Conservation (phyloP, 2,797 vertebrate genomes). For the Sebastes aleutianus region DNA sequence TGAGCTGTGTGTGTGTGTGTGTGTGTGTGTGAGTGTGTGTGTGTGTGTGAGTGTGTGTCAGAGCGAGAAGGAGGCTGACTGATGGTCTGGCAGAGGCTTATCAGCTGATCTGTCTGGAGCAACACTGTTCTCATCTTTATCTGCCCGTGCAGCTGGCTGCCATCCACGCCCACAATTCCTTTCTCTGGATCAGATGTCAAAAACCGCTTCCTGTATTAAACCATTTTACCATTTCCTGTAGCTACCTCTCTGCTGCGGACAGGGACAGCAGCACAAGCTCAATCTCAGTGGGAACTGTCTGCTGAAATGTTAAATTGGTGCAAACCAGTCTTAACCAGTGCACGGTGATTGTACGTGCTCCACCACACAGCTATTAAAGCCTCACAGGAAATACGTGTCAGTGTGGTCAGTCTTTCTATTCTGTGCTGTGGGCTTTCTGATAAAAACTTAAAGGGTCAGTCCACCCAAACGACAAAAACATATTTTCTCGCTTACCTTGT, state of each 20-base stretch:
- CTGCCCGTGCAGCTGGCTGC: conserved; percentile 56
- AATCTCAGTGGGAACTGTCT: neutral
- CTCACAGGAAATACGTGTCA: neutral
- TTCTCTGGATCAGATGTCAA: conserved; percentile 66
- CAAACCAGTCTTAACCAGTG: neutral
- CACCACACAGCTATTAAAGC: neutral
- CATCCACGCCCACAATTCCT: conserved; percentile 57
- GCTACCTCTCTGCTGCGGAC: neutral
- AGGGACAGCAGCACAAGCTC: neutral
- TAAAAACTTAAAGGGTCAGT: neutral
- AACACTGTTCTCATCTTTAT: conserved; percentile 64
- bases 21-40: too few species aligned
- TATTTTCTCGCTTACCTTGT: neutral
- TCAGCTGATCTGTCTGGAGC: conserved; percentile 75
- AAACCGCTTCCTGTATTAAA: conserved; percentile 69
- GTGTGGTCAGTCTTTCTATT: neutral
- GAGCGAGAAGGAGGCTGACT: conserved; percentile 45
- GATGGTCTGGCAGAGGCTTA: conserved; percentile 67
- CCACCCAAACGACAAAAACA: neutral
- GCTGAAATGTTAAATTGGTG: neutral
- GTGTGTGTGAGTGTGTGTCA: conserved; percentile 4
- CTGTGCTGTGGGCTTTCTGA: neutral
- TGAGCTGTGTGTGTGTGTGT: conserved; percentile 10
- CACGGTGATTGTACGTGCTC: neutral
- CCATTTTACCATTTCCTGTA: conserved; percentile 55